Evolutionary conservation across 2,797 vertebrate species (phyloP).

Genomic region (Macropodus opercularis): DNA sequence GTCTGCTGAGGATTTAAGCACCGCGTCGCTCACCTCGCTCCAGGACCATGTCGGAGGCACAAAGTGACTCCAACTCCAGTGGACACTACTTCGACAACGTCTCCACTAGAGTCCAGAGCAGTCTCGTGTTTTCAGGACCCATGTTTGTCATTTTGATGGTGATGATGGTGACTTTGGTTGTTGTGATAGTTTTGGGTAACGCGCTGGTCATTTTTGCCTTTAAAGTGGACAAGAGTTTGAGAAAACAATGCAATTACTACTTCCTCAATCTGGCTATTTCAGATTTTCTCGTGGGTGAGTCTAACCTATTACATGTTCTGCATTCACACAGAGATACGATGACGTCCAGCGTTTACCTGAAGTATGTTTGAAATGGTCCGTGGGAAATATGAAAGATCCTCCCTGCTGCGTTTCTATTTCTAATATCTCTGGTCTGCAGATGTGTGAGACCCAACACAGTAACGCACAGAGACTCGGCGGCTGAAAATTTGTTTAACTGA

Average conservation of each 20-base stretch:
- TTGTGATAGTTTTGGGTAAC: conserved; percentile 87
- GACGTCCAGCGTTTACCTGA: too few relatives aligned
- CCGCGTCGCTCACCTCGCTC: not conserved
- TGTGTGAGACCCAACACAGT: too few relatives aligned
- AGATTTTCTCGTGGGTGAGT: conserved; percentile 90
- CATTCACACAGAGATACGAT: not conserved
- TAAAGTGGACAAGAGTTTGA: conserved; percentile 88
- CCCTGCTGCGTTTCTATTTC: too few relatives aligned
- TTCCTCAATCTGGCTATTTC: conserved; percentile 92
- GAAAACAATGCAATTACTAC: conserved; percentile 89
- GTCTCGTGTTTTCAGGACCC: conserved; percentile 67
- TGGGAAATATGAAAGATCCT: too few relatives aligned
- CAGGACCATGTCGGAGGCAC: conserved; percentile 64
- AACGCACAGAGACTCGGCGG: too few relatives aligned
- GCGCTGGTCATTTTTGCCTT: conserved; percentile 89
- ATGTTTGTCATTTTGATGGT: conserved; percentile 76
- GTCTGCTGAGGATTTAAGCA: conserved; percentile 37
- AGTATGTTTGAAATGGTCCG: too few relatives aligned
- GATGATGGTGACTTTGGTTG: conserved; percentile 85
- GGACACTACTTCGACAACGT: conserved; percentile 59
- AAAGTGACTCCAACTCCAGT: conserved; percentile 65
- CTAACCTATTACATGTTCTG: not conserved
- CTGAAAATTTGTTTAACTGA: too few relatives aligned
- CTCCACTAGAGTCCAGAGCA: conserved; percentile 60
- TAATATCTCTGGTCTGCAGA: too few relatives aligned